A percentile compares a stretch with the other conserved stretches of the same genome.
Evolutionary conservation across 2,888 invertebrate species (phyloP).

Genomic region (Tillus elongatus): DNA sequence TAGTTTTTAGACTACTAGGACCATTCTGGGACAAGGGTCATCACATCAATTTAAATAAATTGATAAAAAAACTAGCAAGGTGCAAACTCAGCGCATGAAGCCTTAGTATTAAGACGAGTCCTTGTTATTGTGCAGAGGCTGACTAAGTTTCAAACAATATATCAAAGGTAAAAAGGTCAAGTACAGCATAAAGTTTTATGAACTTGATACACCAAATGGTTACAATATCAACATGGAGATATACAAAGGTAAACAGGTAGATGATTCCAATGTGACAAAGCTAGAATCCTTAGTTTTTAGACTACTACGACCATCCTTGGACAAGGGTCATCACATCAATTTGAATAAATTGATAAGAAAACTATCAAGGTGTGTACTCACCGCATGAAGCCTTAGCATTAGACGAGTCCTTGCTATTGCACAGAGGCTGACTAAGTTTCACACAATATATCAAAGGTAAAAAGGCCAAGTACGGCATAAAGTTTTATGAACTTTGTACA

Average conservation of each 20-base stretch:
- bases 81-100: conserved; percentile 6
- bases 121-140: conserved; percentile 18
- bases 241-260: conserved; percentile 23
- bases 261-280: conserved; percentile 7
- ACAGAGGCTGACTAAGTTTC: conserved; percentile 20
- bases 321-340: too few species aligned
- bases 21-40: too few species aligned
- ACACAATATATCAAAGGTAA: conserved; percentile 22
- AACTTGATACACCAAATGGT: conserved; percentile 20
- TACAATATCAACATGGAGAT: conserved; percentile 22
- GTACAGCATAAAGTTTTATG: conserved; percentile 25
- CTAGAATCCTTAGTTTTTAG: conserved; percentile 22
- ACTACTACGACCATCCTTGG: conserved; percentile 25
- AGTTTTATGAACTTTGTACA: conserved; percentile 23
- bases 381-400: conserved; percentile 18
- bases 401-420: conserved; percentile 20
- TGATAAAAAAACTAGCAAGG: neutral
- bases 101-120: conserved; percentile 23
- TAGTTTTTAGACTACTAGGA: conserved; percentile 24
- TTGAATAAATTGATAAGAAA: neutral
- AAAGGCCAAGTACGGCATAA: conserved; percentile 23
- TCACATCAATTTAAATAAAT: neutral
- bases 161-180: conserved; percentile 22
- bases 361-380: conserved; percentile 5
- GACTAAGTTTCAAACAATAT: conserved; percentile 20